Conservation (phyloP, 2,888 invertebrate genomes). For the Stenodema calcarata region DNA sequence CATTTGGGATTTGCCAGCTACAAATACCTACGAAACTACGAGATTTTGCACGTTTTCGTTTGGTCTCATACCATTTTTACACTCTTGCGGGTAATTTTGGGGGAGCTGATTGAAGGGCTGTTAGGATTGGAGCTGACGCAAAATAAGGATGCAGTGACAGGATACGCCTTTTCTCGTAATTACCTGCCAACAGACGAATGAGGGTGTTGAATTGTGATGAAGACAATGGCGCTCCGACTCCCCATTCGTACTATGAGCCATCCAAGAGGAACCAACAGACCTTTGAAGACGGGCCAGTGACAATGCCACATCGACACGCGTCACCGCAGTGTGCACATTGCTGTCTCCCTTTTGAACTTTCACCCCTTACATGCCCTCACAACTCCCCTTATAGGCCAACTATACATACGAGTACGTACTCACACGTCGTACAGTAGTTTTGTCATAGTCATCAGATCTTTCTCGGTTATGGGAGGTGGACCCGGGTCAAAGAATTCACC, state of each 20-base stretch:
- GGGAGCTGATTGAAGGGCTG: no score
- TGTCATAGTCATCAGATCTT: slow-evolving; percentile 29
- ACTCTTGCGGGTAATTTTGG: no score
- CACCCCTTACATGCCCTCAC: not conserved
- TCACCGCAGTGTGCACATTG: not conserved
- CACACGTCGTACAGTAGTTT: slow-evolving; percentile 29
- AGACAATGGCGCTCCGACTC: not conserved
- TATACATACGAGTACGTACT: not conserved
- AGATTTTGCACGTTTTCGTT: no score
- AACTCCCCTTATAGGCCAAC: not conserved
- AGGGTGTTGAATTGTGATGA: not conserved
- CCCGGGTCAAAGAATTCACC: slow-evolving; percentile 28
- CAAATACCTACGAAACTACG: no score
- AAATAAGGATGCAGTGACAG: not conserved
- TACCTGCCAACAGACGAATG: not conserved
- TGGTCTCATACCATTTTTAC: no score
- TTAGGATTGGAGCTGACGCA: not conserved
- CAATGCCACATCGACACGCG: not conserved
- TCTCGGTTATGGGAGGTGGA: slow-evolving; percentile 38
- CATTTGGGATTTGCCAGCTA: no score
- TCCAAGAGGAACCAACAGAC: not conserved
- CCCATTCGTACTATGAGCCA: not conserved
- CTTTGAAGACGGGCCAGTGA: not conserved
- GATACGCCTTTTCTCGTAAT: not conserved
- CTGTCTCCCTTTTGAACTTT: not conserved